Conservation (phyloP, 2,888 invertebrate species). For the Odontocolon sp. region DNA sequence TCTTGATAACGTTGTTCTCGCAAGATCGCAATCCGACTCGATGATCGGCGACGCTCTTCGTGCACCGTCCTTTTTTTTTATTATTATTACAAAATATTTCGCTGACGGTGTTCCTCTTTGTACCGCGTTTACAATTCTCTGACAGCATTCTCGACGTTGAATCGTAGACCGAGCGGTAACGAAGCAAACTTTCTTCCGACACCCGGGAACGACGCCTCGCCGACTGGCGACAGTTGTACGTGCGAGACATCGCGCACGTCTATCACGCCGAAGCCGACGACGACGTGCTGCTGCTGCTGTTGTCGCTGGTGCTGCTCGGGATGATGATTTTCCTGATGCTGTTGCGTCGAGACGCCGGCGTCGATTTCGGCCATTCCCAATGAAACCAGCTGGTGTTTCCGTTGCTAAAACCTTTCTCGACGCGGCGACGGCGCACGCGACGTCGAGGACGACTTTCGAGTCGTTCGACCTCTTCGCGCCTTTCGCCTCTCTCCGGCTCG, state of each 20-base stretch:
- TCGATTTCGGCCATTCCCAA: conserved; percentile 47
- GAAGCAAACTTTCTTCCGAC: conserved; percentile 38
- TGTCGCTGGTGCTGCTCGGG: neutral
- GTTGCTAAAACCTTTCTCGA: neutral
- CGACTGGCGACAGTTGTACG: conserved; percentile 47
- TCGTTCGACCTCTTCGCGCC: neutral
- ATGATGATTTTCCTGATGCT: neutral
- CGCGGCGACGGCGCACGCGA: neutral
- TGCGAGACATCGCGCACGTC: conserved; percentile 44
- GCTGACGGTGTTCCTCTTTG: neutral
- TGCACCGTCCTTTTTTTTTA: neutral
- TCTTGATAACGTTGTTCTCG: neutral
- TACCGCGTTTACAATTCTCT: neutral
- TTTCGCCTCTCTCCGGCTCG: neutral
- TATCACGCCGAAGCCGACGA: conserved; percentile 34
- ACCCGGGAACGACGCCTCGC: conserved; percentile 57
- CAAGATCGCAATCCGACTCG: neutral
- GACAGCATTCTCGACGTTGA: conserved; percentile 25
- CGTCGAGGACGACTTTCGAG: neutral
- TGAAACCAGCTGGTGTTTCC: neutral
- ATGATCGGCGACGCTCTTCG: neutral
- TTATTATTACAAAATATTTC: no score
- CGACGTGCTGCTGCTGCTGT: neutral
- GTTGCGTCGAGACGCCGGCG: conserved; percentile 35
- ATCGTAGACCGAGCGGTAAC: conserved; percentile 21